Evolutionary conservation across 2,888 invertebrate genomes (phyloP), one percentile per base, ranked within the genome.

Genomic region (Lochmaea capreae): DNA sequence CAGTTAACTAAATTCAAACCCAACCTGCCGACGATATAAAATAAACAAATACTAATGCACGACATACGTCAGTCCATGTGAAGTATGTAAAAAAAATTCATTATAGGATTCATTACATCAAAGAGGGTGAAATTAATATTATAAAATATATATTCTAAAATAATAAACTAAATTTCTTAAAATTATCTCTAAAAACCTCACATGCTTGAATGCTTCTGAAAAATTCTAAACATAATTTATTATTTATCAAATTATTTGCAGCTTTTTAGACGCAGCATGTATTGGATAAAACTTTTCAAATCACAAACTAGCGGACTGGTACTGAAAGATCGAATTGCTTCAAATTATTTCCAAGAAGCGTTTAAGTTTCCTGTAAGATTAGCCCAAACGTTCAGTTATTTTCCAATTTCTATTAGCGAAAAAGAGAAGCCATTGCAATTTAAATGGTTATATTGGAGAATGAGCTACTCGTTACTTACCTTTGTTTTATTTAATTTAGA

Each of bases 371-470:
- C 77, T 11, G 39, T 78, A 33, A 75, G 62, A 63, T 22, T 78
- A 14, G 77, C 67, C n/a, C 77, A 79, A 57, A 72, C 49, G 22
- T 79, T 79, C 26, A 74, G 77, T 9, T 74, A 71, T 39, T 78
- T 78, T 72, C 77, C 76, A 11, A 75, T 77, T 42, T 42, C 12
- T 39, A 26, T 59, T 59, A 65, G 62, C 22, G 62, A 65, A 14
- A 12, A 42, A 33, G 54, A 65, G 10, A 43, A 59, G 11, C 46
- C 39, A n/a, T 22, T 70, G 5, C 58, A 72, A 63, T 75, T 77
- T 49, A 68, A 58, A 61, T 75, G 77, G 74, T 58, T 63, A 1
- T 63, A 74, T 39, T 79, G 76, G 76, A 77, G 76, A 52, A 59
- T 76, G 16, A 46, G 39, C 12, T 79, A 79, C 46, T 65, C 69